Evolutionary conservation across 2,797 vertebrate genomes (phyloP), one percentile per base, ranked within the genome.

Genomic region (Pseudochromis fuscus): DNA sequence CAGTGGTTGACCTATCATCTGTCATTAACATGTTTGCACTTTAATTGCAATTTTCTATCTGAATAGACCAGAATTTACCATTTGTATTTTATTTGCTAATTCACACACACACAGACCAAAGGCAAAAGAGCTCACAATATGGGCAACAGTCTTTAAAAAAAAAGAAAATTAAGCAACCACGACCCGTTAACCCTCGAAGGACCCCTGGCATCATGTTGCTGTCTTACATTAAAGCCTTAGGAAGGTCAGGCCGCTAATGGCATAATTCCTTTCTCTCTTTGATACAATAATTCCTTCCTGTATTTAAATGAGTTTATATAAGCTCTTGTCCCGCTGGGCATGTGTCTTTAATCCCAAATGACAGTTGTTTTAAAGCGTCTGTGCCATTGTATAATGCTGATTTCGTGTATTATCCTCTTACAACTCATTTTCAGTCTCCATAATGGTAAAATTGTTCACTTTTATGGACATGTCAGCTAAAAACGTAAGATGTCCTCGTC

Each of bases 271-370:
- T 55, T 74, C 57, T 52, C 66, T 74, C 16, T 46, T 53, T 84
- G 77, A 82, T 82, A 63, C 72, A 75, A 55, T 82, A 76, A 86
- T 76, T 80, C 83, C 77, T 75, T 76, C 55, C 79, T 83, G 77
- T 84, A 64, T 70, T 80, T 63, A 79, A 76, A 76, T 31, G 27
- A 64, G 21, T 64, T 58, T n/a, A 28, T 57, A 24, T 65, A 68
- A 79, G 48, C 51, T 31, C 11, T 3, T 12, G 18, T 61, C 60
- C 40, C 28, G 40, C 27, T 24, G 38, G 37, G 21, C 15, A 16
- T 70, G 60, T 45, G 38, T 64, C 58, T 77, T 69, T 75, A 71
- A 86, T 71, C 75, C 55, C 9, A 0, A 7, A 8, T 30, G 59
- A 72, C 68, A 42, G 58, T 65, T 60, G 62, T 68, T 75, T 67